Conservation (phyloP, 1,140 invertebrate genomes). For the Archivesica marissinica region DNA sequence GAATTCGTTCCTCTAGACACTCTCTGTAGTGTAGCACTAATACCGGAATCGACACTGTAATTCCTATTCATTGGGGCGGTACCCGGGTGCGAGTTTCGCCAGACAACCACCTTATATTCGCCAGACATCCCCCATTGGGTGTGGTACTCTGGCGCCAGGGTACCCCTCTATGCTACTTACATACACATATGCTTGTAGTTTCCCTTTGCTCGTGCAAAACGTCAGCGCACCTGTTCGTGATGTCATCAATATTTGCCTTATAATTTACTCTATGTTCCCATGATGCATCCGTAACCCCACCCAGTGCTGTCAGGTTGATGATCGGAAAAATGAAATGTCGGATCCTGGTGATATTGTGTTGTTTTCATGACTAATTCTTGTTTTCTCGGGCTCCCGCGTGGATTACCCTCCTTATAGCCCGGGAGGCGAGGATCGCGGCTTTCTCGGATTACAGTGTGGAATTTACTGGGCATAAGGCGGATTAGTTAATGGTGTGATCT, state of each 20-base stretch:
- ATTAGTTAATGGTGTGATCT: constrained; percentile 61
- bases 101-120: too few species aligned
- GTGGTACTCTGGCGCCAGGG: too few species aligned
- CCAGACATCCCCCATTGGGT: too few species aligned
- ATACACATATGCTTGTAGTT: neutral
- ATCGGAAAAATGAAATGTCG: constrained; percentile 73
- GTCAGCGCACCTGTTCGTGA: constrained; percentile 63
- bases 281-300: constrained; percentile 80
- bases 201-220: constrained; percentile 10
- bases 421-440: constrained; percentile 66
- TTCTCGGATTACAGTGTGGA: constrained; percentile 66
- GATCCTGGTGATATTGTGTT: constrained; percentile 65
- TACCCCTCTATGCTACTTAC: too few species aligned
- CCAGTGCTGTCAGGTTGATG: constrained; percentile 79
- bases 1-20: too few species aligned
- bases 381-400: constrained; percentile 72
- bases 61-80: too few species aligned
- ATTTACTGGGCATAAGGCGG: constrained; percentile 53
- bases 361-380: constrained; percentile 76
- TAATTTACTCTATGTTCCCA: constrained; percentile 74
- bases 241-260: constrained; percentile 69
- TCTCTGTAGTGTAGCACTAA: too few species aligned
- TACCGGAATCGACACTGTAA: too few species aligned
- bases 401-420: constrained; percentile 72
- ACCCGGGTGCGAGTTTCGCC: too few species aligned